Conservation (phyloP, 2,113 vertebrate species). For the Takifugu bimaculatus region DNA sequence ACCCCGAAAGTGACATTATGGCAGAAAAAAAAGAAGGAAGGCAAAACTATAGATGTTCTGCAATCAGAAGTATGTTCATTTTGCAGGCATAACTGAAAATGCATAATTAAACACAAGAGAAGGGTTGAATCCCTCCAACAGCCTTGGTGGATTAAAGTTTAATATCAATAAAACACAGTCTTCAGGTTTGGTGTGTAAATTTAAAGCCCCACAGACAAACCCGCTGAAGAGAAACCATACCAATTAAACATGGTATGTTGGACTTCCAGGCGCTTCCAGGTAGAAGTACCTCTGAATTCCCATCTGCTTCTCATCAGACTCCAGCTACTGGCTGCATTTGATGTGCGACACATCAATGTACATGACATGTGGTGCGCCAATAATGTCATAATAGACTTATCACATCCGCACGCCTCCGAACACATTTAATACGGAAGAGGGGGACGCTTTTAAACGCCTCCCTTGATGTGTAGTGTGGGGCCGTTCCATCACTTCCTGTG, state of each 20-base stretch:
- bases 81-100: too few species aligned
- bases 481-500: slow-evolving; percentile 14
- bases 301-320: slow-evolving; percentile 36
- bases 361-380: slow-evolving; percentile 21
- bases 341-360: slow-evolving; percentile 18
- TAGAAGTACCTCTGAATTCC: slow-evolving; percentile 16
- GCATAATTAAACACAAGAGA: too few species aligned
- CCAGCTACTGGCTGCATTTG: slow-evolving; percentile 29
- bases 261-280: slow-evolving; percentile 8
- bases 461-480: slow-evolving; percentile 12
- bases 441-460: slow-evolving; percentile 24
- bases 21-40: too few species aligned
- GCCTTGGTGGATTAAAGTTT: too few species aligned
- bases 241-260: slow-evolving; percentile 23
- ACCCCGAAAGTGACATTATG: too few species aligned
- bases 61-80: too few species aligned
- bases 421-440: not conserved
- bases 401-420: slow-evolving; percentile 18
- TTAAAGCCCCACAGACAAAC: slow-evolving; percentile 27
- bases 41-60: too few species aligned
- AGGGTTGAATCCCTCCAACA: too few species aligned
- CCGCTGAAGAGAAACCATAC: slow-evolving; percentile 14
- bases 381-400: slow-evolving; percentile 25
- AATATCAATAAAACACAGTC: too few species aligned
- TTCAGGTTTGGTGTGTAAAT: too few species aligned